A percentile compares a stretch with the other conserved stretches of the same genome.
Conservation (phyloP, 2,888 invertebrate species). For the Trichogramma dendrolimi region DNA sequence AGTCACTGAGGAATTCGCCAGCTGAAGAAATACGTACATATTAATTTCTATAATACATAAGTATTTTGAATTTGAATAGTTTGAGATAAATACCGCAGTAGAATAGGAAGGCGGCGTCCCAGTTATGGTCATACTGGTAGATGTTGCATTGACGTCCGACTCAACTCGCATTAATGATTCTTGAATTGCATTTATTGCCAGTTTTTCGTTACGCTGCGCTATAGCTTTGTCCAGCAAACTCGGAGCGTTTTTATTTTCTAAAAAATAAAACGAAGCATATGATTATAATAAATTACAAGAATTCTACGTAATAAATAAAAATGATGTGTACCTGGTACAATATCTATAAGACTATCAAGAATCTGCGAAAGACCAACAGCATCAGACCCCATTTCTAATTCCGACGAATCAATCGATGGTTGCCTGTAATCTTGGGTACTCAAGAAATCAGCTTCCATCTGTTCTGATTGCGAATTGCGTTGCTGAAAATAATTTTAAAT, state of each 20-base stretch:
- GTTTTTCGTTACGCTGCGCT: constrained; percentile 62
- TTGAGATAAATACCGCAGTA: constrained; percentile 51
- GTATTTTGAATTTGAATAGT: not conserved
- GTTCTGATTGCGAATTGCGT: constrained; percentile 49
- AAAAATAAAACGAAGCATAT: constrained; percentile 14
- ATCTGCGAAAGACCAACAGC: constrained; percentile 78
- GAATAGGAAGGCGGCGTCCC: constrained; percentile 64
- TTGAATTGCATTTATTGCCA: constrained; percentile 81
- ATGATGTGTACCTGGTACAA: constrained; percentile 58
- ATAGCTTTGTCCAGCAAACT: constrained; percentile 53
- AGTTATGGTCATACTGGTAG: constrained; percentile 56
- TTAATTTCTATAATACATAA: not conserved
- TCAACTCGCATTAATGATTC: constrained; percentile 86
- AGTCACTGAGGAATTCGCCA: constrained; percentile 48
- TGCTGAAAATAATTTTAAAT: constrained; percentile 32
- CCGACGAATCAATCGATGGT: constrained; percentile 39
- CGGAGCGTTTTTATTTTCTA: constrained; percentile 31
- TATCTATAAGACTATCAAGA: constrained; percentile 80
- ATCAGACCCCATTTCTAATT: constrained; percentile 54
- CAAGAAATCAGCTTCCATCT: constrained; percentile 49
- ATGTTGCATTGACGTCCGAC: constrained; percentile 62
- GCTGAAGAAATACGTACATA: constrained; percentile 30
- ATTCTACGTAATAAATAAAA: constrained; percentile 4
- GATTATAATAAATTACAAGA: constrained; percentile 7
- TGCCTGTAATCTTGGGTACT: constrained; percentile 48